Base-by-base conservation (phyloP, 2,797 vertebrate species). In the Galago senegalensis region DNA sequence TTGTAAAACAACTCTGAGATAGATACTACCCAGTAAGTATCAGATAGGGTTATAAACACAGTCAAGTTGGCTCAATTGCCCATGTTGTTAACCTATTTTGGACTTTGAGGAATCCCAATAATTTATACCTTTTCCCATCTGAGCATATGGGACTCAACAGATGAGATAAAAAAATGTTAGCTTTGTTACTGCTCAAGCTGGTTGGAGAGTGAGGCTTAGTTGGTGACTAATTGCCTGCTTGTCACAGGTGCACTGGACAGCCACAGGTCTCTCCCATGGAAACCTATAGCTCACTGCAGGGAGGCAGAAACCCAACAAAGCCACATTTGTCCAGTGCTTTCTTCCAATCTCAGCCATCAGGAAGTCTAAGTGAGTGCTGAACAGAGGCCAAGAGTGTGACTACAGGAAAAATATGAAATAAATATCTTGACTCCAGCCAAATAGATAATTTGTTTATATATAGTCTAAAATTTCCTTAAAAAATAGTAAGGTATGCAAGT, bases 21-120 rank as follows among this genome's bases (percentile, higher is more conserved):
- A 73, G 63, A 87, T 73, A 79, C 34, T 95, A 43, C 67, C 63
- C 73, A 94, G 12, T 90, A 61, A 94, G 16, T 90, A 61, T 67
- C 63, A 83, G 58, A 83, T 37, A 21, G 83, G 70, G 60, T 13
- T 75, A 60, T 40, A 21, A 73, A 85, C 18, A 61, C 18, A 61
- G 25, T 61, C n/a, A 67, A 67, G 31, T 17, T 81, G 77, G 20
- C 29, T 75, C n/a, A 43, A 56, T 80, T 89, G 73, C 34, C 43
- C 27, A 60, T 56, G n/a, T 89, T 94, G 56, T 80, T 34, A 49
- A 94, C 37, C 61, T 85, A 82, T 56, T 10, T 61, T 69, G 27
- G 56, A 7, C 40, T 79, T 89, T 82, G 37, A 92, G 14, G 70
- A 43, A n/a, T 87, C 14, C 46, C 40, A 76, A 70, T n/a, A 81